Evolutionary conservation across 1,140 invertebrate species (phyloP), one percentile per base, ranked within the genome.

Genomic region (Brachystomella parvula): DNA sequence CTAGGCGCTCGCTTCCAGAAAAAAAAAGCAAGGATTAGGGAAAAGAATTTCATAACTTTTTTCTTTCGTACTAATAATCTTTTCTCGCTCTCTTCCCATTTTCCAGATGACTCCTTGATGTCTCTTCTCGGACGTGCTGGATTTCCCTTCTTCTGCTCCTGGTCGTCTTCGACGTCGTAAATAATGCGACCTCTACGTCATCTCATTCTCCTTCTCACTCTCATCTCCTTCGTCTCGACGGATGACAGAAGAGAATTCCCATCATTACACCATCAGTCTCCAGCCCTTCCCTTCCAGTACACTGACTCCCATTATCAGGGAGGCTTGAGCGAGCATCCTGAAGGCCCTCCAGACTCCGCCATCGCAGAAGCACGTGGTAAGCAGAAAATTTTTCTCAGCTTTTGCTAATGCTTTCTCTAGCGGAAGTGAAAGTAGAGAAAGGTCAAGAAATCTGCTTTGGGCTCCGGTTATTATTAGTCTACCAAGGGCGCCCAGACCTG

Each of bases 311-410:
- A 39, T 39, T 19, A 39, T 19, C 19, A n/a, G n/a, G n/a, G n/a
- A n/a, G n/a, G n/a, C n/a, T n/a, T n/a, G n/a, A n/a, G 6, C 35
- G 35, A 19, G 35, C 19, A 6, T 9, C 35, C 35, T 6, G 35
- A 12, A 24, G 9, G 3, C 24, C 49, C 24, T 26, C 12, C 6
- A 17, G 49, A 53, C 21, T 9, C 49, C 3, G 49, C 49, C 9
- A 24, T 53, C 3, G 49, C 49, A 53, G 49, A 53, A 53, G 49
- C 49, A 19, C 49, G 49, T 53, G 49, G 49, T 53, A 53, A 53
- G 49, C 24, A 26, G 9, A 53, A 26, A 15, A 53, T 44, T 44
- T 44, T 44, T 44, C 39, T 9, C 39, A 44, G 39, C 9, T 44
- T 44, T 44, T n/a, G n/a, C n/a, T n/a, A n/a, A 44, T n/a, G n/a